Percentiles rank a stretch among this genome's conserved stretches.
phyloP scores from a whole-genome alignment of 2,888 invertebrate species.

The Ellobium chinense region DNA sequence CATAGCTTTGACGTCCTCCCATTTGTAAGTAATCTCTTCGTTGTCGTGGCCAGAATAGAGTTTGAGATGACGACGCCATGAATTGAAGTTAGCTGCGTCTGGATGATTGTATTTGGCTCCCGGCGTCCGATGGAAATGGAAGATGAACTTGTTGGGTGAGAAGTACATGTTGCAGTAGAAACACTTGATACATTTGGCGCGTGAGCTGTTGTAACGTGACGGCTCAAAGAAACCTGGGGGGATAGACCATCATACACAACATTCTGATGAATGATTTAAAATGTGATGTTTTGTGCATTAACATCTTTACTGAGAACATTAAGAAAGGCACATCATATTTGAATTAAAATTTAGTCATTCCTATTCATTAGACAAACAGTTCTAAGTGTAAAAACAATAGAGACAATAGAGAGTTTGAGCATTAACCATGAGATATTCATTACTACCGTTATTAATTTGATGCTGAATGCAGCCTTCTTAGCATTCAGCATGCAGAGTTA shows the following conservation, averaged over 20 bases:
- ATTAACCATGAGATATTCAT: too few relatives aligned
- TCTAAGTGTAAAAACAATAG: too few relatives aligned
- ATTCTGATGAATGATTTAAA: too few relatives aligned
- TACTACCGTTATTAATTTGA: too few relatives aligned
- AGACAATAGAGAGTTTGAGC: too few relatives aligned
- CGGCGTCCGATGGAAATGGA: slow-evolving; percentile 91
- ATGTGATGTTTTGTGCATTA: too few relatives aligned
- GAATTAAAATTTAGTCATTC: too few relatives aligned
- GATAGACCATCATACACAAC: neutral
- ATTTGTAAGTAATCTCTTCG: slow-evolving; percentile 83
- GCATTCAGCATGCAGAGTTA: too few relatives aligned
- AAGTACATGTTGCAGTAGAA: slow-evolving; percentile 95
- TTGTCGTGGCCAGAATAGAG: slow-evolving; percentile 82
- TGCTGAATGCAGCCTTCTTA: too few relatives aligned
- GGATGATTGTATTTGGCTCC: slow-evolving; percentile 89
- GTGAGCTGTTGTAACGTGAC: slow-evolving; percentile 84
- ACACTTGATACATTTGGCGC: slow-evolving; percentile 98
- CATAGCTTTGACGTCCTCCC: slow-evolving; percentile 99
- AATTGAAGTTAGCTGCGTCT: slow-evolving; percentile 98
- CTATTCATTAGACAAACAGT: too few relatives aligned
- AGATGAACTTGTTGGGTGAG: slow-evolving; percentile 99
- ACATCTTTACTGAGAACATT: too few relatives aligned
- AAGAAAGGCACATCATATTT: too few relatives aligned
- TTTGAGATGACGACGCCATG: slow-evolving; percentile 97
- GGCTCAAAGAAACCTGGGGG: slow-evolving; percentile 83